A percentile compares a stretch with the other conserved stretches of the same genome.
Evolutionary conservation across 2,113 vertebrate species (phyloP).

Genomic region (Sander lucioperca): DNA sequence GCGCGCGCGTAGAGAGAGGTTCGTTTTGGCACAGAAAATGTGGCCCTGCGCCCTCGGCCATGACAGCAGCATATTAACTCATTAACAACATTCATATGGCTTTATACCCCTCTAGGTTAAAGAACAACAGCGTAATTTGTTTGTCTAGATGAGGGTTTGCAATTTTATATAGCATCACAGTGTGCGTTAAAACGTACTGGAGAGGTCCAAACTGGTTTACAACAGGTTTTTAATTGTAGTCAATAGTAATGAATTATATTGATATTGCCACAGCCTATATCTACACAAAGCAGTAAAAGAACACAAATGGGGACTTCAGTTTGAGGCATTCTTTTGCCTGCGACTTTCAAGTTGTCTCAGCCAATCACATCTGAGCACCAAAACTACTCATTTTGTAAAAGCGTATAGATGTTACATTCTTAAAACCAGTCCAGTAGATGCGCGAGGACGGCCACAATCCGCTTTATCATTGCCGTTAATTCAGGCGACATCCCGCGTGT

Average conservation of each 20-base stretch:
- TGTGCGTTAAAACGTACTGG: slow-evolving; percentile 54
- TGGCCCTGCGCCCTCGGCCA: slow-evolving; percentile 33
- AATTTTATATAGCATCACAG: neutral
- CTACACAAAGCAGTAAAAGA: neutral
- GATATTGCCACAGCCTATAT: neutral
- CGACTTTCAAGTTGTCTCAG: neutral
- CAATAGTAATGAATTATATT: neutral
- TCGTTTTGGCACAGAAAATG: slow-evolving; percentile 34
- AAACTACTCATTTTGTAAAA: neutral
- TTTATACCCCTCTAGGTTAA: slow-evolving; percentile 5
- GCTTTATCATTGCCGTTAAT: slow-evolving; percentile 23
- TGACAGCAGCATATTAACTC: slow-evolving; percentile 50
- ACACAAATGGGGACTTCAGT: neutral
- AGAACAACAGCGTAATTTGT: slow-evolving; percentile 16
- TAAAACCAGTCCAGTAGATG: slow-evolving; percentile 42
- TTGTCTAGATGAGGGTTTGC: slow-evolving; percentile 15
- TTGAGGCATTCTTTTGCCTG: neutral
- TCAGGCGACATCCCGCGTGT: slow-evolving; percentile 32
- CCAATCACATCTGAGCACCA: neutral
- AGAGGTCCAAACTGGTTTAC: slow-evolving; percentile 1
- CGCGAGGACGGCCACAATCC: slow-evolving; percentile 14
- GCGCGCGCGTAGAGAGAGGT: neutral
- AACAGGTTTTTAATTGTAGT: neutral
- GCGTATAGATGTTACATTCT: neutral
- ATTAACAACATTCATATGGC: slow-evolving; percentile 38